Percentiles rank a stretch among this genome's conserved stretches.
Evolutionary conservation across 1,140 invertebrate genomes (phyloP).

Genomic region (Cheumatopsyche charites): DNA sequence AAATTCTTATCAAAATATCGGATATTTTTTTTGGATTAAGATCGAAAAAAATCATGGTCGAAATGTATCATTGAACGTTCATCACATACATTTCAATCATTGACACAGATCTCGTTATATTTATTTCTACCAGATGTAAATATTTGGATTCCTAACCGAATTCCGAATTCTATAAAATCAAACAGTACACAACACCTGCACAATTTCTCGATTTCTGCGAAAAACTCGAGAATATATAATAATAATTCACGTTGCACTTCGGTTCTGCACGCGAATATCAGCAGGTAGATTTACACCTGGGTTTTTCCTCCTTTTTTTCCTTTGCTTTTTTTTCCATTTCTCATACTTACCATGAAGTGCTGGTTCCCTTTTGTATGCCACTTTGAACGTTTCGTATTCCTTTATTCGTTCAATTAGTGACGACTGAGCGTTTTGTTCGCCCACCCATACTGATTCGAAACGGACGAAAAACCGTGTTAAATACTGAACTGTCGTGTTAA

Average conservation of each 20-base stretch:
- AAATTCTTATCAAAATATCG: too few relatives aligned
- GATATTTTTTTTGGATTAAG: too few relatives aligned
- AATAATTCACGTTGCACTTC: neutral
- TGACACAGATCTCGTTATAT: too few relatives aligned
- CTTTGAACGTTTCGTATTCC: constrained; percentile 2
- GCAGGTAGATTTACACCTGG: neutral
- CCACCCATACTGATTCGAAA: constrained; percentile 3
- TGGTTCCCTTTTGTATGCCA: neutral
- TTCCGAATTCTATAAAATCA: too few relatives aligned
- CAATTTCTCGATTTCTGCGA: too few relatives aligned
- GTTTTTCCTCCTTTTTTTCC: constrained; percentile 4
- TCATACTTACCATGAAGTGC: neutral
- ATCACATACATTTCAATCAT: too few relatives aligned
- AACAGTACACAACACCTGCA: too few relatives aligned
- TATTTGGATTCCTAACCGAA: too few relatives aligned
- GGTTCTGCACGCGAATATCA: neutral
- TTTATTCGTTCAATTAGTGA: constrained; percentile 7
- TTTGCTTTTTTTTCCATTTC: neutral
- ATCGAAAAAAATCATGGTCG: too few relatives aligned
- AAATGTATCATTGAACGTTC: too few relatives aligned
- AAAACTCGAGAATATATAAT: too few relatives aligned
- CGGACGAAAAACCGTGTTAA: constrained; percentile 1
- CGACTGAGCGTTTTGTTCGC: neutral
- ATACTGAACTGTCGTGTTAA: constrained; percentile 11
- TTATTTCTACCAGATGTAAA: too few relatives aligned